Evolutionary conservation across 2,888 invertebrate genomes (phyloP), one percentile per base, ranked within the genome.

Genomic region (Cryptus viduatorius): DNA sequence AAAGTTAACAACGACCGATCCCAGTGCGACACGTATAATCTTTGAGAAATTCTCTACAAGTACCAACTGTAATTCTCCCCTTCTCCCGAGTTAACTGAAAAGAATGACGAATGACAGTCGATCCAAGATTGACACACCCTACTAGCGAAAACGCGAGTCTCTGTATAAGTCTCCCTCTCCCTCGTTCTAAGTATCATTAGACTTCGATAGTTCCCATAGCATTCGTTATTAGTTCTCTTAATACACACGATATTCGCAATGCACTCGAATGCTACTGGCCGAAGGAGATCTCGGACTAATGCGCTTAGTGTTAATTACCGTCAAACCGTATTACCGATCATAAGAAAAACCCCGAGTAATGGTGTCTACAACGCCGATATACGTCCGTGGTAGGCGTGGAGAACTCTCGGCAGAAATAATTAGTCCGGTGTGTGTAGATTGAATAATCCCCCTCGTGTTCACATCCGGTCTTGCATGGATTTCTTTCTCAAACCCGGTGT

Each of bases 291-390:
- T 31, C 10, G 72, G 67, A 24, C 68, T 81, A 81, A 84, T 73
- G 64, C 67, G 64, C 69, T 84, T 73, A 56, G 73, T 78, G 81
- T 84, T 84, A 84, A 84, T 84, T 78, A 81, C 64, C 81, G 81
- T 81, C 81, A 78, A 84, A 73, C 50, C 61, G 46, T 77, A 78
- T 73, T 68, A 78, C 19, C 19, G 48, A 73, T 73, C 24, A 44
- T 12, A 29, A n/a, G 42, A 44, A 65, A 56, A 44, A 16, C n/a
- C 48, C 29, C 29, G 29, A 14, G 14, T 31, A 61, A 61, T 12
- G 16, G 24, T 65, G 19, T 19, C 31, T 50, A 16, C 10, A 56
- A 50, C 29, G 59, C 24, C 42, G 37, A 53, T 59, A 64, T 1
- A 64, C 61, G 31, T 64, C 61, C 68, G 42, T 59, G 56, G 42